Percentiles rank a stretch among this genome's conserved stretches.
phyloP scores from a whole-genome alignment of 2,113 vertebrate species.

The Oophaga pumilio region DNA sequence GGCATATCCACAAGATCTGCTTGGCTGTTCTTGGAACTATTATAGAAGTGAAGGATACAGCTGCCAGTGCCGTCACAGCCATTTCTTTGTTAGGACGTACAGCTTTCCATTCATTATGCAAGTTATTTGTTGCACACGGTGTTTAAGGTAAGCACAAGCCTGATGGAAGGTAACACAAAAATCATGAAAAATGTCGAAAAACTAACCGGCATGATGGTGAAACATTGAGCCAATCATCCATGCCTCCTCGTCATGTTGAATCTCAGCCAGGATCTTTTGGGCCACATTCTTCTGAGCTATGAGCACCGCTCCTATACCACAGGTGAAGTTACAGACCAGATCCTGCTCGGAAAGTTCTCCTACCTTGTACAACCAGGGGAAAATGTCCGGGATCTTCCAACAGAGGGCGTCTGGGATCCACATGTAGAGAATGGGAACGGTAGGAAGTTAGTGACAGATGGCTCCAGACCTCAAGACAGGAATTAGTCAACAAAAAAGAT shows the following conservation, averaged over 20 bases:
- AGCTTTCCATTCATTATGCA: no score
- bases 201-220: conserved; percentile 74
- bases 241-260: conserved; percentile 75
- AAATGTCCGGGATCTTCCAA: conserved; percentile 87
- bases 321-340: conserved; percentile 94
- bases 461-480: no score
- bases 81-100: no score
- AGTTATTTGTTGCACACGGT: no score
- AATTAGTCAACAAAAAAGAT: no score
- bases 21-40: no score
- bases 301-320: conserved; percentile 86
- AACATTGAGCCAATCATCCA: conserved; percentile 86
- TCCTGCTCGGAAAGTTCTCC: conserved; percentile 87
- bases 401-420: conserved; percentile 80
- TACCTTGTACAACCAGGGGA: conserved; percentile 88
- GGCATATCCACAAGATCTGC: no score
- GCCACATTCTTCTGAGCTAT: conserved; percentile 76
- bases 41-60: no score
- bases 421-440: neutral
- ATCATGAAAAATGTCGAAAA: neutral
- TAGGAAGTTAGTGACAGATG: neutral
- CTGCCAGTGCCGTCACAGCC: no score
- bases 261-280: conserved; percentile 76
- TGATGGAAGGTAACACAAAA: neutral
- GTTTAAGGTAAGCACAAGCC: neutral